Conservation (phyloP, 2,797 vertebrate genomes). For the Emydoidea blandingii region DNA sequence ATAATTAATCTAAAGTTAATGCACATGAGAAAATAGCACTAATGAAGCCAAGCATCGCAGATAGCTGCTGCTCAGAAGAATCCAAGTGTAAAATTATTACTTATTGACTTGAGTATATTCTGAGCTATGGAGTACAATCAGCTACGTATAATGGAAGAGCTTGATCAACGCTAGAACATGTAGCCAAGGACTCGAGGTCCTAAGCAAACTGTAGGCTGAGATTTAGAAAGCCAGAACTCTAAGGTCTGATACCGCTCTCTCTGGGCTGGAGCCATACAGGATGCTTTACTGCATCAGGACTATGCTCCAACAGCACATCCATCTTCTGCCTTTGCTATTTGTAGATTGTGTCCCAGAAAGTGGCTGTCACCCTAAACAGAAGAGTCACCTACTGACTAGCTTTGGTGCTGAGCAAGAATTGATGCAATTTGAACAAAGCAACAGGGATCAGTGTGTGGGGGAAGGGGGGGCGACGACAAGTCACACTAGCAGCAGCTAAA, state of each 20-base stretch:
- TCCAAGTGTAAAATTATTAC: not conserved
- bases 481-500: not conserved
- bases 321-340: conserved; percentile 40
- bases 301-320: not conserved
- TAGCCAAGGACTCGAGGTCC: not conserved
- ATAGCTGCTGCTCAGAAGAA: not conserved
- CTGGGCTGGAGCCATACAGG: not conserved
- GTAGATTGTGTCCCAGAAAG: conserved; percentile 48
- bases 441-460: not conserved
- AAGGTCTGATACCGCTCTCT: not conserved
- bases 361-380: not conserved
- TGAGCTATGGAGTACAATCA: conserved; percentile 12
- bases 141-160: accelerated
- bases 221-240: not conserved
- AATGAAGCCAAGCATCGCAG: not conserved
- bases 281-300: not conserved
- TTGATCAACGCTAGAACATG: not conserved
- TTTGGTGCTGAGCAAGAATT: conserved; percentile 5
- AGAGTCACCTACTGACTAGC: not conserved
- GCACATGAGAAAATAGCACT: not conserved
- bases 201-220: not conserved
- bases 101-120: not conserved
- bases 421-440: conserved; percentile 29
- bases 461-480: no score
- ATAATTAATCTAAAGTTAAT: not conserved